Conservation (phyloP, 2,797 vertebrate species). For the Australoheros facetus region DNA sequence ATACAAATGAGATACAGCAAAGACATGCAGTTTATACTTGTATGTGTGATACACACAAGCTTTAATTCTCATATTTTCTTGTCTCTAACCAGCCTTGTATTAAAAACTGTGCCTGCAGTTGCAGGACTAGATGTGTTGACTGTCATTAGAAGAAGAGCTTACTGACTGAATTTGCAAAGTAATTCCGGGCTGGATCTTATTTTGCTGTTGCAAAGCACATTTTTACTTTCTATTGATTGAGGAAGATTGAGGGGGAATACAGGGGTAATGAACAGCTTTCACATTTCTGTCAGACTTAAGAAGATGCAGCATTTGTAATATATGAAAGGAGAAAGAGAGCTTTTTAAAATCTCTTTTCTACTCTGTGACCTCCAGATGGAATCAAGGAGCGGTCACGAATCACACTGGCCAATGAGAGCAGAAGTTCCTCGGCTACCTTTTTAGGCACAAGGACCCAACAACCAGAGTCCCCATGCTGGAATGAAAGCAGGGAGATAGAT, state of each 20-base stretch:
- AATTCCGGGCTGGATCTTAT: slow-evolving; percentile 27
- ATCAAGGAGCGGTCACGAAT: slow-evolving; percentile 56
- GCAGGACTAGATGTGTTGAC: slow-evolving; percentile 36
- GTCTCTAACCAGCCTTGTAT: background rate
- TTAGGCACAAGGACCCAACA: slow-evolving; percentile 56
- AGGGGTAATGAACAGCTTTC: slow-evolving; percentile 32
- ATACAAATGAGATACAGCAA: background rate
- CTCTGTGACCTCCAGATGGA: slow-evolving; percentile 67
- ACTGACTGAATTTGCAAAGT: slow-evolving; percentile 47
- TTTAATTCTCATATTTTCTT: background rate
- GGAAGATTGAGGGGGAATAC: slow-evolving; percentile 42
- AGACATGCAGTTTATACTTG: background rate
- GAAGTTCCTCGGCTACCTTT: slow-evolving; percentile 69
- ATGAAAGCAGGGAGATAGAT: slow-evolving; percentile 72
- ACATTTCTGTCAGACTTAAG: slow-evolving; percentile 26
- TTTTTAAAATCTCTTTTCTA: slow-evolving; percentile 53
- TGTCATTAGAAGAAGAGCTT: slow-evolving; percentile 40
- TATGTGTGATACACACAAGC: background rate
- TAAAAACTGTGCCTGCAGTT: slow-evolving; percentile 9
- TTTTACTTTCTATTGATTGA: slow-evolving; percentile 66
- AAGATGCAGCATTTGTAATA: slow-evolving; percentile 18
- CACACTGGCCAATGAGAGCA: slow-evolving; percentile 56
- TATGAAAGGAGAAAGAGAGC: slow-evolving; percentile 19
- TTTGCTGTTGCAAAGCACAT: slow-evolving; percentile 51
- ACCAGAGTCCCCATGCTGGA: slow-evolving; percentile 59